Evolutionary conservation across 2,113 vertebrate species (phyloP).

Genomic region (Neogale vison): DNA sequence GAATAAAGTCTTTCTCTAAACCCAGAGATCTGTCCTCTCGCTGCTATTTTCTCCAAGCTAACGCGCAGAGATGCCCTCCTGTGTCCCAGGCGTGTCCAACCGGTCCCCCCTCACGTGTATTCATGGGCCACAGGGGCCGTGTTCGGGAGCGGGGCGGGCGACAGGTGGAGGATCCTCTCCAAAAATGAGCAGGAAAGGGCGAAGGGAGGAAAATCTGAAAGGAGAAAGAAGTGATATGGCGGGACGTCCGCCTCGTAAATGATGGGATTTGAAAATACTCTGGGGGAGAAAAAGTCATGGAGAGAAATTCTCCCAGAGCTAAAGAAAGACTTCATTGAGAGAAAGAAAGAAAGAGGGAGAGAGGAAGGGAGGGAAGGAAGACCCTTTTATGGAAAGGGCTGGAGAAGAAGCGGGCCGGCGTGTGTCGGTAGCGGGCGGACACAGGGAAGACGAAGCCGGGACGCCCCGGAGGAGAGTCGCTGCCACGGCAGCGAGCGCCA

Average conservation of each 20-base stretch:
- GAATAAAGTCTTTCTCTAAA: background rate
- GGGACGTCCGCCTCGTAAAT: accelerated
- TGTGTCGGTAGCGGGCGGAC: accelerated
- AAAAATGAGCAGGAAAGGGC: background rate
- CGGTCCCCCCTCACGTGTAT: accelerated
- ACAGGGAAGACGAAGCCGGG: background rate
- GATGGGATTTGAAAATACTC: no score
- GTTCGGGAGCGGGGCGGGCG: accelerated
- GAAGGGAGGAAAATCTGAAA: background rate
- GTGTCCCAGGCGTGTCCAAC: background rate
- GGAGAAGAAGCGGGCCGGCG: accelerated
- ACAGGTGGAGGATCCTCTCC: accelerated
- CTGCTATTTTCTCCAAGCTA: no score
- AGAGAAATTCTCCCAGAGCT: background rate
- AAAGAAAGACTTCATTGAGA: background rate
- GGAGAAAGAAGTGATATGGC: background rate
- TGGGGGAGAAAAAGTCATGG: background rate
- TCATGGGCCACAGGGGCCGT: background rate
- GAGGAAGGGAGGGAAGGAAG: background rate
- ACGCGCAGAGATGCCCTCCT: background rate
- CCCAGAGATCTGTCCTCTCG: background rate
- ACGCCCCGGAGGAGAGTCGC: background rate
- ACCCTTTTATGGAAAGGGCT: background rate
- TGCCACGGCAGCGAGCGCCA: background rate
- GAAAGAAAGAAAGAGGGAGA: no score